A percentile compares a stretch with the other conserved stretches of the same genome.
Evolutionary conservation across 2,797 vertebrate species (phyloP).

Genomic region (Ptychadena robeensis): DNA sequence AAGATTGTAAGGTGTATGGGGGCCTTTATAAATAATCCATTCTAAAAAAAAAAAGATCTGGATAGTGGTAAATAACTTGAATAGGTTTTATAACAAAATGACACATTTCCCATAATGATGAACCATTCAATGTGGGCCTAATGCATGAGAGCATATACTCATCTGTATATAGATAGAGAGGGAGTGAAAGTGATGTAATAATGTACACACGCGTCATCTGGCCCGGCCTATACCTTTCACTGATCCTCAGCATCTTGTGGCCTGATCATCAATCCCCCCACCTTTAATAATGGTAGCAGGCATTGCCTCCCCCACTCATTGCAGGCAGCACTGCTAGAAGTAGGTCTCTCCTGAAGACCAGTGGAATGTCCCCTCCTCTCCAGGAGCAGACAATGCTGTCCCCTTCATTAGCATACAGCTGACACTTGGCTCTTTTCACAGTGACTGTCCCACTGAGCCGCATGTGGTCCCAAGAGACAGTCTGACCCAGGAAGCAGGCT

Average conservation of each 20-base stretch:
- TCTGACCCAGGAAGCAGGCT: slow-evolving; percentile 60
- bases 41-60: too few relatives aligned
- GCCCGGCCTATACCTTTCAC: background rate
- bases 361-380: slow-evolving; percentile 58
- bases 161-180: too few relatives aligned
- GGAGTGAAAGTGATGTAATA: too few relatives aligned
- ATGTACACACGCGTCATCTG: too few relatives aligned
- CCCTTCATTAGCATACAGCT: slow-evolving; percentile 59
- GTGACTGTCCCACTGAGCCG: slow-evolving; percentile 56
- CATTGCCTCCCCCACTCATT: slow-evolving; percentile 17
- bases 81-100: too few relatives aligned
- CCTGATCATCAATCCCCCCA: background rate
- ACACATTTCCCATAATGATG: too few relatives aligned
- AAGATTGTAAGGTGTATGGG: too few relatives aligned
- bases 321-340: slow-evolving; percentile 42
- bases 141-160: too few relatives aligned
- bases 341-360: slow-evolving; percentile 36
- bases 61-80: too few relatives aligned
- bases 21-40: too few relatives aligned
- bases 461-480: slow-evolving; percentile 59
- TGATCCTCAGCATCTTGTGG: background rate
- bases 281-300: background rate
- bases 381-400: slow-evolving; percentile 55
- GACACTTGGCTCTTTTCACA: slow-evolving; percentile 59
- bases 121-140: too few relatives aligned